These are phyloP conservation scores for Polietes domitor DNA, from an alignment of 2,888 invertebrate genomes.

Conservation along the genomic window DNA sequence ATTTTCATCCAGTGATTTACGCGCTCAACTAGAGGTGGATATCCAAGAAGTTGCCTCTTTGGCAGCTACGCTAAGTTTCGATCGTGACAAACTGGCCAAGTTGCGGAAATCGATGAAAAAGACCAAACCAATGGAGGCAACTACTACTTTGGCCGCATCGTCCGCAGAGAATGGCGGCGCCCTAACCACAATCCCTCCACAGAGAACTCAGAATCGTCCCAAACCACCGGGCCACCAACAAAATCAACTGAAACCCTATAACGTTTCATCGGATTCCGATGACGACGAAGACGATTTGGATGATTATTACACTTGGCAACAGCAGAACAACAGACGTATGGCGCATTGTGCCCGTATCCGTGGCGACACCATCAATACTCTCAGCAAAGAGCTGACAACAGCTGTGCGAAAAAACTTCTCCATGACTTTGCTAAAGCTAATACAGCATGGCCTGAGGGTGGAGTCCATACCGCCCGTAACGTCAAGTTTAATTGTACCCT, in stretches of 20 bases:
- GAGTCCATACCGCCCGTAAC: conserved; percentile 75
- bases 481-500: conserved; percentile 89
- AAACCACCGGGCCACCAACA: conserved; percentile 50
- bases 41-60: conserved; percentile 79
- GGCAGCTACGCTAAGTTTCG: conserved; percentile 77
- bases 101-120: conserved; percentile 78
- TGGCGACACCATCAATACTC: conserved; percentile 77
- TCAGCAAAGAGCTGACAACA: conserved; percentile 90
- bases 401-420: conserved; percentile 96
- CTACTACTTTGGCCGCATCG: conserved; percentile 28
- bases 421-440: conserved; percentile 93
- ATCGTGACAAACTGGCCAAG: conserved; percentile 76
- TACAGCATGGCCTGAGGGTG: conserved; percentile 93
- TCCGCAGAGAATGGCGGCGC: conserved; percentile 55
- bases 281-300: conserved; percentile 75
- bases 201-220: conserved; percentile 66
- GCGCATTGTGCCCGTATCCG: conserved; percentile 72
- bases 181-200: conserved; percentile 58
- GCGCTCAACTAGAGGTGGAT: conserved; percentile 92
- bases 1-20: conserved; percentile 86
- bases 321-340: conserved; percentile 73
- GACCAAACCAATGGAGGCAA: conserved; percentile 85
- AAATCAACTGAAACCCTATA: conserved; percentile 73
- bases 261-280: conserved; percentile 80
- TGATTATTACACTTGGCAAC: conserved; percentile 77